Evolutionary conservation across 2,797 vertebrate species (phyloP), one percentile per base, ranked within the genome.

Genomic region (Zenarchopterus dispar): DNA sequence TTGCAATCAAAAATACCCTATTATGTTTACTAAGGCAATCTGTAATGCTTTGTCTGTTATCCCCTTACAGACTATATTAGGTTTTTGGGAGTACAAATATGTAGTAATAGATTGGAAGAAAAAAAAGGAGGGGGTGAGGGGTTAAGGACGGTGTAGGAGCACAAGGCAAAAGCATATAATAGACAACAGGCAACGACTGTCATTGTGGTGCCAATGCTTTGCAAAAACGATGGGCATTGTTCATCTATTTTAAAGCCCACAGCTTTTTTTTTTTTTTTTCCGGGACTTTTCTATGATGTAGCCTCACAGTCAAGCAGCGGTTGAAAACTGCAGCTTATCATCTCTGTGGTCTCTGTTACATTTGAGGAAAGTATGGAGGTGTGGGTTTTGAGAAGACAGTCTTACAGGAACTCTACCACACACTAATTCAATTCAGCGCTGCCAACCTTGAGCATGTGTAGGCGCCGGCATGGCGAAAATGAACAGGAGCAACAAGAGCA

Each of bases 401-500:
- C 82, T 82, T 85, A 86, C 59, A 77, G 81, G 56, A 77, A 77
- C 70, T 73, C 78, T 73, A 78, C 80, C 82, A 81, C 78, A 80
- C 63, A 55, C 79, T 89, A 85, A 88, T 90, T 86, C 79, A 84
- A 85, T 85, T 84, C 80, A 76, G 10, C 58, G 67, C 76, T 82
- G 72, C 80, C 75, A 76, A 84, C 78, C 73, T 67, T 77, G 66
- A 80, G 84, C 80, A 42, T 50, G 53, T 80, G 84, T 80, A 81
- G 90, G 88, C 86, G 86, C 86, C 87, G 21, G 78, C 58, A 45
- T 86, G 86, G 81, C 71, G 75, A 86, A 89, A 90, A 87, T 68
- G 82, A 88, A 75, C 86, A 77, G 73, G 74, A 84, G 88, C 91
- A 90, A 89, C 88, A 75, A 85, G 84, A 89, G 87, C 78, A 65